phyloP scores from a whole-genome alignment of 2,797 vertebrate genomes.

The Poecilia wingei region DNA sequence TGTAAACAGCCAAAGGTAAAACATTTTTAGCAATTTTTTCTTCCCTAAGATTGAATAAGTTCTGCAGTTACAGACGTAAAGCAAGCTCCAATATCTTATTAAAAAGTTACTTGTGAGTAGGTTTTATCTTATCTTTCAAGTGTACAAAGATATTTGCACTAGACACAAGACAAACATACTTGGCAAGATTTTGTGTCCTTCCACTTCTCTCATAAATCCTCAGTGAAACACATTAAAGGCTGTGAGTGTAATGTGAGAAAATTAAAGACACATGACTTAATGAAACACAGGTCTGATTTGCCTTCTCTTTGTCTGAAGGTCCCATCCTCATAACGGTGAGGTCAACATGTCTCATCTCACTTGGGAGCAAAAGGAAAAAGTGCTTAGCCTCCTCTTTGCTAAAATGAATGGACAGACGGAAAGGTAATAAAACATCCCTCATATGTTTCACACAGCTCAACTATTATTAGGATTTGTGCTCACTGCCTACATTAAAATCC shows the following conservation, averaged over 20 bases:
- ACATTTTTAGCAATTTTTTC: not conserved
- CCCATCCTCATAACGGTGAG: slow-evolving; percentile 72
- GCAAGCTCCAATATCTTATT: no score
- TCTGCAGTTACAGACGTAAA: no score
- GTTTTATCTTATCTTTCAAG: no score
- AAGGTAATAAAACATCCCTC: slow-evolving; percentile 71
- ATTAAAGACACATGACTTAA: slow-evolving; percentile 14
- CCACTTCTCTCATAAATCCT: slow-evolving; percentile 1
- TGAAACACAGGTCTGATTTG: slow-evolving; percentile 8
- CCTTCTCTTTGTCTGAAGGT: slow-evolving; percentile 69
- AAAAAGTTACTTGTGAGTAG: no score
- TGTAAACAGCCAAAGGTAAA: not conserved
- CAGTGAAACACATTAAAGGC: not conserved
- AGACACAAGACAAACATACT: no score
- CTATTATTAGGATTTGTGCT: slow-evolving; percentile 14
- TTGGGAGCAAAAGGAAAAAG: slow-evolving; percentile 91
- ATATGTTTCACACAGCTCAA: slow-evolving; percentile 35
- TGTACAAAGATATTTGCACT: no score
- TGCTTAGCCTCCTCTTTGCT: slow-evolving; percentile 88
- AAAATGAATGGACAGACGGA: slow-evolving; percentile 86
- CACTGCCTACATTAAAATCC: slow-evolving; percentile 36
- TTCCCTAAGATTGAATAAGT: not conserved
- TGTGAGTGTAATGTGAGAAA: not conserved
- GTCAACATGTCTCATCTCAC: slow-evolving; percentile 87
- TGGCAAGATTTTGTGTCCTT: not conserved